These are phyloP conservation scores for Sclerodermus sp. DNA, from an alignment of 2,888 invertebrate genomes.

Conservation along the genomic window DNA sequence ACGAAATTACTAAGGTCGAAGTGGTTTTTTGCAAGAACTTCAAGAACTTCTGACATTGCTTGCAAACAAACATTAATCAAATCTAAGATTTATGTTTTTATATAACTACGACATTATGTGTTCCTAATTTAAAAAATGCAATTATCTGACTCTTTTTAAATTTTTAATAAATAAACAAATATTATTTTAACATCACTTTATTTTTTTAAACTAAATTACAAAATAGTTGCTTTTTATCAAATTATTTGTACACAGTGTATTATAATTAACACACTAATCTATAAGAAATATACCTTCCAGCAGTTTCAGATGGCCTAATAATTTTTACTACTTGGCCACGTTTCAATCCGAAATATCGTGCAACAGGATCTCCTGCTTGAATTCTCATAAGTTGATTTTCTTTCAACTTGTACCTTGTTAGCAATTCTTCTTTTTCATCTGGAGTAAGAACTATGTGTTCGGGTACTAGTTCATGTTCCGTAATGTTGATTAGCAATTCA, in stretches of 20 bases:
- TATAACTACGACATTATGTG: too few species aligned
- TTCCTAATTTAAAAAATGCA: too few species aligned
- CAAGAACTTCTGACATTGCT: too few species aligned
- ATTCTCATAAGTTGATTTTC: conserved; percentile 99
- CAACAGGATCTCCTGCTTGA: conserved; percentile 97
- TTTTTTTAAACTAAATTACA: neutral
- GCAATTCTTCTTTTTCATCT: conserved; percentile 94
- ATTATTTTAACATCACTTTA: neutral
- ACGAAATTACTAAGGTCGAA: too few species aligned
- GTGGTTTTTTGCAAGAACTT: too few species aligned
- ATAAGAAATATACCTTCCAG: conserved; percentile 97
- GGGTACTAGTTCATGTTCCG: conserved; percentile 97
- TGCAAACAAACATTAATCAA: too few species aligned
- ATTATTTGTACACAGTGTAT: neutral
- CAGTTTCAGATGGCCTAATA: conserved; percentile 96
- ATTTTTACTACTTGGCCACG: conserved; percentile 99
- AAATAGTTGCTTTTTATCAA: neutral
- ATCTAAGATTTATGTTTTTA: too few species aligned
- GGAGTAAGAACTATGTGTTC: conserved; percentile 98
- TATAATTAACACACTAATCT: conserved; percentile 78
- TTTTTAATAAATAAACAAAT: neutral
- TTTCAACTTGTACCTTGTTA: conserved; percentile 95
- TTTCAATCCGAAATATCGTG: conserved; percentile 97
- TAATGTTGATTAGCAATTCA: conserved; percentile 95
- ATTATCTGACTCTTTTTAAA: too few species aligned